Conservation (phyloP, 2,797 vertebrate genomes). For the Sebastes taczanowskii region DNA sequence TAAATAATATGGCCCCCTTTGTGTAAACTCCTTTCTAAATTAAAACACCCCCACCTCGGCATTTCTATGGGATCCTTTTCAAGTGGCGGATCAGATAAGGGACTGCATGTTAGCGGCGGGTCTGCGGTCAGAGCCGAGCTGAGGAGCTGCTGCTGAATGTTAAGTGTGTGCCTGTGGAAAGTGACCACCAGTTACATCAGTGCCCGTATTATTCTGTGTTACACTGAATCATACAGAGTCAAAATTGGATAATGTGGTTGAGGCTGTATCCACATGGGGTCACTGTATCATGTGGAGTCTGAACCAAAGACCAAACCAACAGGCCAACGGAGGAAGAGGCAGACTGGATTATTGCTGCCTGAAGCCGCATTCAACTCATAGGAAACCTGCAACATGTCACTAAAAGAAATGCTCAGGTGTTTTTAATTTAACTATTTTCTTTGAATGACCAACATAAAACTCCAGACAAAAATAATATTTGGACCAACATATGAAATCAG, state of each 20-base stretch:
- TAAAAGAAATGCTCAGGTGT: too few relatives aligned
- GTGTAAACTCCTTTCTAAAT: slow-evolving; percentile 3
- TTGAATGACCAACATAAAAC: too few relatives aligned
- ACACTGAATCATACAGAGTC: slow-evolving; percentile 9
- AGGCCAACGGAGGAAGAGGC: background rate
- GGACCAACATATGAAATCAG: too few relatives aligned
- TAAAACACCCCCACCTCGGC: background rate
- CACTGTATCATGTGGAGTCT: slow-evolving; percentile 19
- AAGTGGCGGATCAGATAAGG: slow-evolving; percentile 12
- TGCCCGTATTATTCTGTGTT: background rate
- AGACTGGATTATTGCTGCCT: background rate
- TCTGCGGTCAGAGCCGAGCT: background rate
- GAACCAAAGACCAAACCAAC: background rate
- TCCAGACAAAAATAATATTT: too few relatives aligned
- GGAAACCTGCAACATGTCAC: too few relatives aligned
- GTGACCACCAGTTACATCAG: slow-evolving; percentile 30
- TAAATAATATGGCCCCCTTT: background rate
- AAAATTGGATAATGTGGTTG: background rate
- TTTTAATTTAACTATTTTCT: too few relatives aligned
- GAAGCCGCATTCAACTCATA: too few relatives aligned
- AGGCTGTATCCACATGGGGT: slow-evolving; percentile 23
- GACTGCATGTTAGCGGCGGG: background rate
- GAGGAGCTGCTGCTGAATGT: slow-evolving; percentile 15
- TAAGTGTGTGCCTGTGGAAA: background rate
- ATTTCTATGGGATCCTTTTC: slow-evolving; percentile 1